Base-by-base conservation (phyloP, 2,113 vertebrate genomes). In the Leiothrix lutea region DNA sequence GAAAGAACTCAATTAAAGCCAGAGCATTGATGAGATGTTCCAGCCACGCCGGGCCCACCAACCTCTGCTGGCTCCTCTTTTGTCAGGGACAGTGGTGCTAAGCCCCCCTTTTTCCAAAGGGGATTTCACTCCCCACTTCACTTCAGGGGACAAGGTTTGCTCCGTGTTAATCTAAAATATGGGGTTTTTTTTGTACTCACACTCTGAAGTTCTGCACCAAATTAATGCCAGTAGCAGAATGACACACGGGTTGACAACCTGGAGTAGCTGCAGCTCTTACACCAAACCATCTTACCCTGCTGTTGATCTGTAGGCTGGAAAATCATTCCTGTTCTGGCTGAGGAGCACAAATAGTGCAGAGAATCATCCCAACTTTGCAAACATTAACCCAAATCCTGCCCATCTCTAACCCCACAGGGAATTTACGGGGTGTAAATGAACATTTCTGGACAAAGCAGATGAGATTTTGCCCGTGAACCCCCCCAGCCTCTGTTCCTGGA, bases 1-100 rank as follows among this genome's bases (percentile, higher is more conserved):
- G 85, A 95, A 93, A 96, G 93, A 62, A 48, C 89, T 65, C 93
- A 84, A 94, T 91, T 88, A 94, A 86, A 86, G 20, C 5, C 66
- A 15, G 69, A 1, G 60, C 90, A 53, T 0, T 21, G 10, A 28
- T 25, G 92, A 91, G 78, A 94, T 29, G 22, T 36, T 40, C 75
- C 53, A 19, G 21, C 36, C 24, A n/a, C 5, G 5, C 77, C 26
- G 3, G 83, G 86, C 91, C 94, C 92, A 92, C 84, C 88, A 77
- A 7, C 14, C 62, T 60, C 35, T 94, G 81, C 91, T 74, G 85
- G 44, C 69, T 73, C 62, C 79, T 80, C 80, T 73, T 20, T 22
- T 9, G 35, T 13, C 28, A 11, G 71, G 7, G 61, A 57, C 36
- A 33, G 21, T 3, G 51, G 21, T 38, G 72, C 72, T 31, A n/a